Base-by-base conservation (phyloP, 2,797 vertebrate genomes). In the Oreochromis grahami region DNA sequence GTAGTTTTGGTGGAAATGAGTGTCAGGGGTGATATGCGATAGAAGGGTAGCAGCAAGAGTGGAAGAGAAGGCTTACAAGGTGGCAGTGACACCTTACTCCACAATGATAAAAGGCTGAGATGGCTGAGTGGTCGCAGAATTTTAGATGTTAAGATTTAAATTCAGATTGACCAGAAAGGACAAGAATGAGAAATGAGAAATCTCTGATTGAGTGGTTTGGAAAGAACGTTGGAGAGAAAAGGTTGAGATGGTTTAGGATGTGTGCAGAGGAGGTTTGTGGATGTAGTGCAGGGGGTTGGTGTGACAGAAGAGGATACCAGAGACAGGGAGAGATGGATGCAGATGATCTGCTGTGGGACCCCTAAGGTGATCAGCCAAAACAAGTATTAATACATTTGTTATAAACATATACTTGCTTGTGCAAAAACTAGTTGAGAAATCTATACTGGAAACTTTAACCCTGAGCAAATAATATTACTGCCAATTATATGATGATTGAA, bases 81-180 rank as follows among this genome's bases (percentile, higher is more conserved):
- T 0, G 3, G 0, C 19, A 38, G 32, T 36, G 58, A 63, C 32
- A 2, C 58, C 34, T 63, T 58, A 58, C 55, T 58, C 14, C 29
- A 34, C 29, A 32, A 63, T 4, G 1, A 36, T 0, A 63, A 63
- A 19, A 63, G 19, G 32, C 58, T 63, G 34, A 63, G 19, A 38
- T 36, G 58, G 32, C 26, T 26, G 5, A 29, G 56, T 19, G 56
- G 56, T 60, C 5, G 9, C 17, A 34, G 29, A 60, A 34, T 60
- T 60, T 2, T n/a, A 38, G 34, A 63, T 63, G 58, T 0, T 38
- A 63, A 60, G 19, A 38, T 38, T 63, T 63, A 63, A 63, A 63
- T 63, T 63, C 32, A 63, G 58, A 63, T 63, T 13, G 58, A 63
- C 58, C 58, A 63, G 32, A 36, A 63, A 36, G 1, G 58, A 63